Base-by-base conservation (phyloP, 2,888 invertebrate species). In the Leuctra nigra region DNA sequence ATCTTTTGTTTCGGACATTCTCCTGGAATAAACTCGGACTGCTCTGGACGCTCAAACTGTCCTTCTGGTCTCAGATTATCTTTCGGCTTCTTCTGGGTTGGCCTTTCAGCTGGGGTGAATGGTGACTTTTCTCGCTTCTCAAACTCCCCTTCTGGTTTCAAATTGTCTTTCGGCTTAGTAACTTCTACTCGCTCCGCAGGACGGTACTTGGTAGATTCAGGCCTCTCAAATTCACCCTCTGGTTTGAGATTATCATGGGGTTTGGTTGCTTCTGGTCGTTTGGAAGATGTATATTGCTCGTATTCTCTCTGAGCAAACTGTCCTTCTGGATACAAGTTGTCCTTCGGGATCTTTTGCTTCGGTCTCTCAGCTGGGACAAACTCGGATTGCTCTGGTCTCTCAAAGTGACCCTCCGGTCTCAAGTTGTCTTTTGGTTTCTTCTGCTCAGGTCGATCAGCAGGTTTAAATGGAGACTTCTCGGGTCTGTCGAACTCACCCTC, bases 1-100 rank as follows among this genome's bases (percentile, higher is more conserved):
- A 69, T 77, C 1, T 82, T 76, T 1, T 82, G 70, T 55, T 81
- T 78, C 1, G 78, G 76, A 55, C 83, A 73, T 66, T 86, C 85
- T 7, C 80, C 82, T 55, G 73, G 73, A 20, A 76, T 75, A 13
- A 35, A 53, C 14, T 54, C 29, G 4, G 76, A 74, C 1, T 53
- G 57, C 11, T 47, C 23, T 0, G 50, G 53, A 23, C 58, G 33
- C 33, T 60, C 61, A 53, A 66, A 66, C 7, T 66, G 61, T n/a
- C 66, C 67, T 36, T 64, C 64, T 18, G 67, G 64, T 29, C 58
- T 71, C 1, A 79, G 63, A 64, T 79, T 78, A 56, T 78, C 77
- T 22, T 66, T 64, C 48, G 70, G 74, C 39, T 59, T 61, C 41
- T 61, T 59, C 4, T 62, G 22, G 57, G 65, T 53, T 1, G 71